These are phyloP conservation scores for Plebejus melissa DNA, from an alignment of 2,888 invertebrate species.

Conservation along the genomic window DNA sequence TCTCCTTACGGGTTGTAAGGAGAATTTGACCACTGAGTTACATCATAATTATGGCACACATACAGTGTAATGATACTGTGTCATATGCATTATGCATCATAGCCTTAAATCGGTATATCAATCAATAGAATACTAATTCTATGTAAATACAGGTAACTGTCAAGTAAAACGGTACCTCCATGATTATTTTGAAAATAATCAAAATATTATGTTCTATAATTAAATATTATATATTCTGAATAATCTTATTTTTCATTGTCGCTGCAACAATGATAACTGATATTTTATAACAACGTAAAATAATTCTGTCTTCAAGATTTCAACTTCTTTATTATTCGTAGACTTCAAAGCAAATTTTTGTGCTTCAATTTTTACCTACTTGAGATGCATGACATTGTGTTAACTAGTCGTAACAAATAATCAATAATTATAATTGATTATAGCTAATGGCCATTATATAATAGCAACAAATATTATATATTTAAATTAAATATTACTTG, in stretches of 20 bases:
- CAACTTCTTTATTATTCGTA: not conserved
- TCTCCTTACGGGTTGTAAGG: not conserved
- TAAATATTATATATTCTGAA: not conserved
- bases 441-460: too few relatives aligned
- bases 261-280: not conserved
- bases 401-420: too few relatives aligned
- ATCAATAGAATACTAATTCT: not conserved
- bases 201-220: not conserved
- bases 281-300: not conserved
- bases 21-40: not conserved
- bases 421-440: too few relatives aligned
- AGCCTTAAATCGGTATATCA: not conserved
- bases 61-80: not conserved
- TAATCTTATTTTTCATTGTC: not conserved
- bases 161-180: not conserved
- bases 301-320: not conserved
- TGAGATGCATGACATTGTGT: too few relatives aligned
- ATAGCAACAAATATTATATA: too few relatives aligned
- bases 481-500: too few relatives aligned
- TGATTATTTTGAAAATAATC: not conserved
- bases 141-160: slow-evolving; percentile 1
- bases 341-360: too few relatives aligned
- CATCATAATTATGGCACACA: not conserved
- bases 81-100: not conserved
- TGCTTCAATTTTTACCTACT: not conserved